These are phyloP conservation scores for Hycleus phaleratus DNA, from an alignment of 1,140 invertebrate species.

Conservation along the genomic window DNA sequence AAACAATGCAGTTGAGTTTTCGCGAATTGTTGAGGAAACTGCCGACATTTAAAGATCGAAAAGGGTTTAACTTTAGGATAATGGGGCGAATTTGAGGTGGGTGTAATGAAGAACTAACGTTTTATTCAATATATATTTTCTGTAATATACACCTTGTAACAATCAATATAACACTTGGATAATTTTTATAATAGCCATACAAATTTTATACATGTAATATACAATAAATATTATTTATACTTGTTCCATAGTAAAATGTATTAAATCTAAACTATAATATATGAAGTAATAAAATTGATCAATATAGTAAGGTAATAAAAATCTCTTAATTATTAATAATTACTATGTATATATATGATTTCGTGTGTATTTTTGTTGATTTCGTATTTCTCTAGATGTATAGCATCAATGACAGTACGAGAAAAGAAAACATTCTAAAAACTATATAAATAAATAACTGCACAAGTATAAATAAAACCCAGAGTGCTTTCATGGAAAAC, in stretches of 20 bases:
- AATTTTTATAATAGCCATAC: constrained; percentile 19
- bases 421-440: not conserved
- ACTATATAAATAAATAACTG: constrained; percentile 5
- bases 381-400: not conserved
- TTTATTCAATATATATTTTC: constrained; percentile 22
- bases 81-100: no score
- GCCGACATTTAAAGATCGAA: no score
- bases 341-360: no score
- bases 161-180: constrained; percentile 17
- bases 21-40: no score
- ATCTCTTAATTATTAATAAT: not conserved
- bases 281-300: no score
- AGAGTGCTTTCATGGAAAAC: constrained; percentile 30
- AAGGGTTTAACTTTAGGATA: no score
- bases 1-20: no score
- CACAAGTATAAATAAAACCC: constrained; percentile 14
- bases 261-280: not conserved
- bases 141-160: constrained; percentile 23
- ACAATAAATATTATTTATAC: constrained; percentile 20
- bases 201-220: constrained; percentile 28
- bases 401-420: not conserved
- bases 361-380: no score
- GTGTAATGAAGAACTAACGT: constrained; percentile 12
- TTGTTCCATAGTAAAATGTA: constrained; percentile 4
- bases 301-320: not conserved